Percentiles rank a stretch among this genome's conserved stretches.
Conservation (phyloP, 2,113 vertebrate genomes). For the Gymnarchus niloticus region DNA sequence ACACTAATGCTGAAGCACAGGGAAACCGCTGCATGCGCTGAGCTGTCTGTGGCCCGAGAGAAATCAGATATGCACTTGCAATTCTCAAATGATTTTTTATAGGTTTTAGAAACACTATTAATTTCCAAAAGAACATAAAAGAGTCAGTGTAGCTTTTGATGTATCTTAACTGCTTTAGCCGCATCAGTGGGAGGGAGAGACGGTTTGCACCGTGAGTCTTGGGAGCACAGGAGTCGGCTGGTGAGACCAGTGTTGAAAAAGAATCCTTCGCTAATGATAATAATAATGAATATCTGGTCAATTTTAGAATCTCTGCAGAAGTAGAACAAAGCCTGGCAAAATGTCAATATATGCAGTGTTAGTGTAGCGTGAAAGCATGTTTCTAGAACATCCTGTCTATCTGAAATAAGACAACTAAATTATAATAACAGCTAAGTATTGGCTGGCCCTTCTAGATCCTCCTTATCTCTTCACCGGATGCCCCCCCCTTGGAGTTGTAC, state of each 20-base stretch:
- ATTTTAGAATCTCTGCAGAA: not conserved
- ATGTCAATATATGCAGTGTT: not conserved
- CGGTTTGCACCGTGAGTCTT: constrained; percentile 29
- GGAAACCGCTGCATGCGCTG: constrained; percentile 48
- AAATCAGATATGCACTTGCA: constrained; percentile 60
- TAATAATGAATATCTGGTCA: not conserved
- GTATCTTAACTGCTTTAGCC: constrained; percentile 39
- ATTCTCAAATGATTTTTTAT: constrained; percentile 51
- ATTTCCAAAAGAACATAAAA: constrained; percentile 58
- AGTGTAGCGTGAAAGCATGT: not conserved
- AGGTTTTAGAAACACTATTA: constrained; percentile 60
- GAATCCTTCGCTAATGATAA: not conserved
- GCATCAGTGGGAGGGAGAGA: constrained; percentile 35
- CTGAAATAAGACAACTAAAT: not conserved
- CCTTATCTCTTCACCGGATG: not conserved
- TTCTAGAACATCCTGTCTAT: not conserved
- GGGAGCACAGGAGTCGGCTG: not conserved
- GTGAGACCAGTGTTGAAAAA: not conserved
- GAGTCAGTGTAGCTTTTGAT: constrained; percentile 44
- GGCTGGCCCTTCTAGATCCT: not conserved
- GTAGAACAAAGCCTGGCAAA: not conserved
- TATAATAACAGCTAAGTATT: constrained; percentile 57
- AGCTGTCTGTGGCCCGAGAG: constrained; percentile 47
- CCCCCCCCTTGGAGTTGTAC: not conserved
- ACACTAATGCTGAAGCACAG: constrained; percentile 28